These are phyloP conservation scores for Cebidichthys violaceus DNA, from an alignment of 2,113 vertebrate genomes.

Conservation along the genomic window DNA sequence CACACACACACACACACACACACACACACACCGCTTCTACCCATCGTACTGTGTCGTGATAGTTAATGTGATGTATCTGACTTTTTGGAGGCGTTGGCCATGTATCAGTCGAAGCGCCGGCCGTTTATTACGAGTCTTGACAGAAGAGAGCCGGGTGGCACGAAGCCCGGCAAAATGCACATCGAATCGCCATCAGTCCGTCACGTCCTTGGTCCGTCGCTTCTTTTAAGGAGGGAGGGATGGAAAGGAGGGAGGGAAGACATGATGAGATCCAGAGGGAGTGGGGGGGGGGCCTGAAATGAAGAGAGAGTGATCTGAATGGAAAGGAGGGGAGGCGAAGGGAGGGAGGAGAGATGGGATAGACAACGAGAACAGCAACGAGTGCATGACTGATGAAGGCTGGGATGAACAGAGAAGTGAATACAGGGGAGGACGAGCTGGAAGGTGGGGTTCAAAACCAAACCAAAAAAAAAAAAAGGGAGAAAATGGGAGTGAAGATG, in stretches of 20 bases:
- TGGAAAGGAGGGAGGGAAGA: slow-evolving; percentile 27
- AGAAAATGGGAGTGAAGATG: slow-evolving; percentile 34
- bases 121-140: slow-evolving; percentile 72
- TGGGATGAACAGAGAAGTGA: slow-evolving; percentile 45
- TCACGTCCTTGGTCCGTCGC: slow-evolving; percentile 60
- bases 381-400: slow-evolving; percentile 69
- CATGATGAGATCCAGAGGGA: slow-evolving; percentile 34
- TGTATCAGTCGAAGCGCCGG: slow-evolving; percentile 68
- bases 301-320: slow-evolving; percentile 70
- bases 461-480: slow-evolving; percentile 24
- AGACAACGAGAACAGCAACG: slow-evolving; percentile 49
- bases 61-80: slow-evolving; percentile 74
- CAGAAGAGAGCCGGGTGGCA: slow-evolving; percentile 61
- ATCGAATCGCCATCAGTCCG: slow-evolving; percentile 52
- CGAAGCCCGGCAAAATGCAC: slow-evolving; percentile 45
- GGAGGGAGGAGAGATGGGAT: slow-evolving; percentile 5
- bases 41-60: slow-evolving; percentile 18
- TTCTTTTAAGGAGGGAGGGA: slow-evolving; percentile 31
- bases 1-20: slow-evolving; percentile 24
- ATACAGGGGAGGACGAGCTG: background rate
- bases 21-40: slow-evolving; percentile 11
- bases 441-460: slow-evolving; percentile 16
- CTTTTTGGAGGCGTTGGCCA: slow-evolving; percentile 69
- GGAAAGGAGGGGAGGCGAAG: slow-evolving; percentile 59
- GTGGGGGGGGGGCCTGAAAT: slow-evolving; percentile 51